Evolutionary conservation across 2,888 invertebrate species (phyloP).

Genomic region (Xylocampa areola): DNA sequence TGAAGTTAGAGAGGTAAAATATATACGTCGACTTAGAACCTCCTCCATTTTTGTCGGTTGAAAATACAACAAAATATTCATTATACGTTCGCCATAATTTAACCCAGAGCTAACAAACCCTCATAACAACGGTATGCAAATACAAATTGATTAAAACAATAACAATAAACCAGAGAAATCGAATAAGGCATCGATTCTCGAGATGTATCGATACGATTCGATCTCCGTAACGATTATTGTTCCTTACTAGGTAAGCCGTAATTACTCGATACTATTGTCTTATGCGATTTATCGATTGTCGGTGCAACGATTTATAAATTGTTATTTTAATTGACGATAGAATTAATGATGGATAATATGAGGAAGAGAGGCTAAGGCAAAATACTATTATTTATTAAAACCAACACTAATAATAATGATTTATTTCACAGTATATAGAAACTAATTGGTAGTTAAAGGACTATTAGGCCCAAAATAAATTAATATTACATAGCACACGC

Average conservation of each 20-base stretch:
- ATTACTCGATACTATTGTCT: constrained; percentile 83
- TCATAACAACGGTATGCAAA: constrained; percentile 77
- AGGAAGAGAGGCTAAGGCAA: background rate
- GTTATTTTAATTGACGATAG: constrained; percentile 60
- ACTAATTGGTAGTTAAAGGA: no score
- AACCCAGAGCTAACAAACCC: constrained; percentile 44
- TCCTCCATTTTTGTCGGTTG: no score
- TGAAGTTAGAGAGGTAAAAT: no score
- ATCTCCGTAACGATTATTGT: constrained; percentile 78
- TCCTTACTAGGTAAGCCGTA: constrained; percentile 84
- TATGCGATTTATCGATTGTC: constrained; percentile 74
- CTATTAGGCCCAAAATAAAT: no score
- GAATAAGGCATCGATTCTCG: constrained; percentile 83
- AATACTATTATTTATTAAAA: background rate
- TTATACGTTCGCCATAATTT: constrained; percentile 23
- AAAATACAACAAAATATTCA: constrained; percentile 8
- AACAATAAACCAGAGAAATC: constrained; percentile 80
- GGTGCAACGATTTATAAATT: constrained; percentile 56
- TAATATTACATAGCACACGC: no score
- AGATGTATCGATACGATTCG: constrained; percentile 78
- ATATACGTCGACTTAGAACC: no score
- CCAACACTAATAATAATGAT: no score
- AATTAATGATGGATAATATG: constrained; percentile 53
- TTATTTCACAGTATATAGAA: no score
- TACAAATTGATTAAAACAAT: constrained; percentile 81